Conservation (phyloP, 2,888 invertebrate species). For the Microctonus brassicae region DNA sequence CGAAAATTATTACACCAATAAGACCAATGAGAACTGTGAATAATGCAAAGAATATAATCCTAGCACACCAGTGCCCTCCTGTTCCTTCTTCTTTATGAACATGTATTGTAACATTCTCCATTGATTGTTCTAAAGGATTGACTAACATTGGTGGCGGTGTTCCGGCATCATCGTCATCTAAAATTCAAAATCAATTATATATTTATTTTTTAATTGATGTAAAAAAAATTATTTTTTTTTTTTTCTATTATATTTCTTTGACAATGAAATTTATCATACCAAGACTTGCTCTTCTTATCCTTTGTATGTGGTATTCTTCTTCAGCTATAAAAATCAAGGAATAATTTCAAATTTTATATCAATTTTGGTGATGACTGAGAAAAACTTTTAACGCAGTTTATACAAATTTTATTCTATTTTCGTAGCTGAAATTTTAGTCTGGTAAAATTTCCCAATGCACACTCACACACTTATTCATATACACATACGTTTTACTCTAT, state of each 20-base stretch:
- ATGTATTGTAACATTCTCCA: slow-evolving; percentile 83
- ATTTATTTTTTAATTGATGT: background rate
- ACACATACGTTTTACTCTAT: slow-evolving; percentile 1
- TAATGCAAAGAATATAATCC: slow-evolving; percentile 84
- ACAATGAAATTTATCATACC: slow-evolving; percentile 45
- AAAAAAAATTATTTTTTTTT: background rate
- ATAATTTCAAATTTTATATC: slow-evolving; percentile 21
- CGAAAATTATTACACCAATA: slow-evolving; percentile 83
- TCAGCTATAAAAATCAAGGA: slow-evolving; percentile 46
- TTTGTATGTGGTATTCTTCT: slow-evolving; percentile 49
- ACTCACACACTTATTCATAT: slow-evolving; percentile 50
- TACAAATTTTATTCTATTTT: slow-evolving; percentile 65
- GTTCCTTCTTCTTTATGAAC: slow-evolving; percentile 82
- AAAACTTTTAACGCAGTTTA: slow-evolving; percentile 60
- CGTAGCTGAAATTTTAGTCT: slow-evolving; percentile 58
- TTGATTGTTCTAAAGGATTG: slow-evolving; percentile 52
- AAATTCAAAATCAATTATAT: slow-evolving; percentile 14
- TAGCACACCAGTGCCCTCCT: slow-evolving; percentile 88
- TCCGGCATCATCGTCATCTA: slow-evolving; percentile 65
- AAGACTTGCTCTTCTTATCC: slow-evolving; percentile 47
- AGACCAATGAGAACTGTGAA: slow-evolving; percentile 80
- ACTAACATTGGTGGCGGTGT: slow-evolving; percentile 58
- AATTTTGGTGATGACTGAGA: background rate
- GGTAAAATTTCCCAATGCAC: slow-evolving; percentile 54
- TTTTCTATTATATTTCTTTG: slow-evolving; percentile 8